These are phyloP conservation scores for Pogonognathellus flavescens DNA, from an alignment of 1,140 invertebrate species.

Conservation along the genomic window DNA sequence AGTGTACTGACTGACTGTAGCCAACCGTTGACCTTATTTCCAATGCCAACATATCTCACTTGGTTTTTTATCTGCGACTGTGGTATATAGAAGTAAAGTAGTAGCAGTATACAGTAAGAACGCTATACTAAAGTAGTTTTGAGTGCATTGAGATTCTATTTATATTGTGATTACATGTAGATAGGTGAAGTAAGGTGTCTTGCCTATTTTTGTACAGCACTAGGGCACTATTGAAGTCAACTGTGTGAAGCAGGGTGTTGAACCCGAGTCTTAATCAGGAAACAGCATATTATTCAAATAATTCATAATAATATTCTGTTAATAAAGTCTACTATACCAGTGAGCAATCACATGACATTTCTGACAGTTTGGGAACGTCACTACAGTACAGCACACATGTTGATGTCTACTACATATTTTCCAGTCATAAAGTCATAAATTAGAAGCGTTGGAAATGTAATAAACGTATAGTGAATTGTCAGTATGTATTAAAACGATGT, in stretches of 20 bases:
- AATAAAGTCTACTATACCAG: conserved; percentile 27
- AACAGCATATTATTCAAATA: conserved; percentile 36
- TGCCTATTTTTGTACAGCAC: neutral
- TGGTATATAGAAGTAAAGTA: no score
- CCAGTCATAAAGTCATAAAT: conserved; percentile 6
- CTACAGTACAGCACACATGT: conserved; percentile 29
- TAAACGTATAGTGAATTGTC: neutral
- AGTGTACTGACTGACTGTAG: no score
- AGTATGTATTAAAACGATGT: neutral
- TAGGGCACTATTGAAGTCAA: neutral
- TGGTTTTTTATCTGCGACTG: no score
- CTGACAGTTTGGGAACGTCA: conserved; percentile 33
- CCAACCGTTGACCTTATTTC: no score
- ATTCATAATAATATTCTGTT: conserved; percentile 40
- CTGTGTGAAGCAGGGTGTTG: conserved; percentile 8
- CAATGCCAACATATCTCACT: no score
- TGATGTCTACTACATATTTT: neutral
- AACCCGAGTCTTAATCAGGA: conserved; percentile 31
- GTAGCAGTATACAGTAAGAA: no score
- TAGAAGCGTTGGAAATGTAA: conserved; percentile 24
- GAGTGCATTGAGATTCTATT: neutral
- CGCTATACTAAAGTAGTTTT: no score
- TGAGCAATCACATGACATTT: conserved; percentile 25
- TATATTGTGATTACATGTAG: neutral
- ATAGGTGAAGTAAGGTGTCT: neutral